Evolutionary conservation across 2,888 invertebrate genomes (phyloP), one percentile per base, ranked within the genome.

Genomic region (Ormyrus labotus): DNA sequence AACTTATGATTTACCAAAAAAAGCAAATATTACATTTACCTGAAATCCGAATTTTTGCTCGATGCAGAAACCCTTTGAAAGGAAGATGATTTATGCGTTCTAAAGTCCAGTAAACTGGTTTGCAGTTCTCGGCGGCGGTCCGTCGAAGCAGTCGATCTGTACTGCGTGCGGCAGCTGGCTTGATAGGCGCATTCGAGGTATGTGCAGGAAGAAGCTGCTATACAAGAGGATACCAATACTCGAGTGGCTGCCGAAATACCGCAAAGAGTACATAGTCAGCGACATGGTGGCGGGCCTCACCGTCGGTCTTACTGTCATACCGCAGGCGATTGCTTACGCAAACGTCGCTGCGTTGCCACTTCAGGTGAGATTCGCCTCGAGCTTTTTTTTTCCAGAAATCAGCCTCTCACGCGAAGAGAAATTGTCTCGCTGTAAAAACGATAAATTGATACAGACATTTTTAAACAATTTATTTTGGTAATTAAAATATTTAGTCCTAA

Each of bases 281-380:
- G 97, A 97, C 89, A 87, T 96, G 71, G 95, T 97, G 61, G 96
- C 97, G 61, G 98, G 98, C 86, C 89, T 96, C 70, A 96, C 96
- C 1, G 91, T 96, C 5, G 96, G 95, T 13, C 90, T 96, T 5
- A 96, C 96, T 0, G 95, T 95, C 13, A 95, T 96, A 85, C 96
- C 96, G 0, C 96, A 96, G 91, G 96, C 95, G 2, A 96, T 96
- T 73, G 96, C 96, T 0, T 96, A 96, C 86, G 96, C 96, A 0
- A 92, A 94, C 5, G 93, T 96, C 2, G 96, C 96, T 70, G 96
- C 96, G 83, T 91, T 95, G 5, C 92, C 94, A 34, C 88, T 92
- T n/a, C 91, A 92, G 88, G 92, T 92, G 81, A 96, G 96, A 86
- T 34, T 34, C 34, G 34, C 2, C 34, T 34, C 34, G 34, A 34